Evolutionary conservation across 2,888 invertebrate species (phyloP).

Genomic region (Mesochorus sp.): DNA sequence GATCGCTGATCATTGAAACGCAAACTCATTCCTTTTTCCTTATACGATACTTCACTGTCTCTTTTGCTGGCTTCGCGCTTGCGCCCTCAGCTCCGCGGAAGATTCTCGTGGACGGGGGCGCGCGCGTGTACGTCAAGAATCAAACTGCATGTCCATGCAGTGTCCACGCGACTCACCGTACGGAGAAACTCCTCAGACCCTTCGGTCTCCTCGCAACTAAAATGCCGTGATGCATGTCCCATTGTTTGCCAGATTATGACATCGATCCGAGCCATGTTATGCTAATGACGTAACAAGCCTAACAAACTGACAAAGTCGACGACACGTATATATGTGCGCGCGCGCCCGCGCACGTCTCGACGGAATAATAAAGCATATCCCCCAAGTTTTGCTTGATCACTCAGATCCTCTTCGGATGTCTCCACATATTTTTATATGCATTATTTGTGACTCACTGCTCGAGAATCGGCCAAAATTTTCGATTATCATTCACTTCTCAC

Average conservation of each 20-base stretch:
- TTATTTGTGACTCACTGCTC: constrained; percentile 2
- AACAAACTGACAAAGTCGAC: constrained; percentile 58
- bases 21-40: constrained; percentile 13
- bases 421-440: constrained; percentile 10
- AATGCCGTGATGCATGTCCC: constrained; percentile 69
- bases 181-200: constrained; percentile 28
- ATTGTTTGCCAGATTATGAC: constrained; percentile 71
- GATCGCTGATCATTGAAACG: constrained; percentile 3
- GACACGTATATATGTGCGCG: constrained; percentile 12
- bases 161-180: constrained; percentile 45
- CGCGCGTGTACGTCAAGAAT: constrained; percentile 12
- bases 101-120: background rate
- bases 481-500: constrained; percentile 38
- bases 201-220: constrained; percentile 54
- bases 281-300: constrained; percentile 68
- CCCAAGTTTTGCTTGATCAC: constrained; percentile 30
- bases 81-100: background rate
- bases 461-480: background rate
- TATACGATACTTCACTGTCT: background rate
- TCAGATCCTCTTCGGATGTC: background rate
- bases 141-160: constrained; percentile 24
- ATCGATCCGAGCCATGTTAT: constrained; percentile 68
- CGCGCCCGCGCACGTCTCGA: constrained; percentile 17
- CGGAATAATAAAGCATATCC: constrained; percentile 31
- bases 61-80: constrained; percentile 6